phyloP scores from a whole-genome alignment of 1,140 invertebrate species.

The Papilio dardanus region DNA sequence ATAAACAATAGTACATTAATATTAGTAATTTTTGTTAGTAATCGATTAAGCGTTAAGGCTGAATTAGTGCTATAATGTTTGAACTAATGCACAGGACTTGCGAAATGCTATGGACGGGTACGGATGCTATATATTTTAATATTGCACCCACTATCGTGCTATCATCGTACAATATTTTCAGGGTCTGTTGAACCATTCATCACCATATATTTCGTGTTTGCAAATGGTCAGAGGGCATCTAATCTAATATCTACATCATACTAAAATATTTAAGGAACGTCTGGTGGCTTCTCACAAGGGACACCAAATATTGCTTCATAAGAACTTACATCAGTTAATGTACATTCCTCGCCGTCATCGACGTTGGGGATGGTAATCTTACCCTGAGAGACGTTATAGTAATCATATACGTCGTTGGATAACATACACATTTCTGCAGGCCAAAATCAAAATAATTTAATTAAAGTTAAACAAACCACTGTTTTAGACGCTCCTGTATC shows the following conservation, averaged over 20 bases:
- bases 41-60: slow-evolving; percentile 45
- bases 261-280: slow-evolving; percentile 29
- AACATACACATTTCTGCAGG: slow-evolving; percentile 91
- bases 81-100: slow-evolving; percentile 43
- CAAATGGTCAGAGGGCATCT: slow-evolving; percentile 42
- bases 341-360: slow-evolving; percentile 98
- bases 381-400: slow-evolving; percentile 98
- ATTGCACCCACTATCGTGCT: slow-evolving; percentile 28
- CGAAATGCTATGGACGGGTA: slow-evolving; percentile 21
- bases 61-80: slow-evolving; percentile 22
- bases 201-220: slow-evolving; percentile 35
- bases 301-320: slow-evolving; percentile 45
- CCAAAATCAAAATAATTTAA: slow-evolving; percentile 55
- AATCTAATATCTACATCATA: slow-evolving; percentile 37
- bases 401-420: slow-evolving; percentile 93
- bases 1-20: slow-evolving; percentile 30
- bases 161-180: background rate
- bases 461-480: slow-evolving; percentile 30
- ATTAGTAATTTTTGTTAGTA: slow-evolving; percentile 40
- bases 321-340: slow-evolving; percentile 89
- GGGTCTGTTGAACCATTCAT: slow-evolving; percentile 22
- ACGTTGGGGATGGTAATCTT: slow-evolving; percentile 97
- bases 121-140: slow-evolving; percentile 7
- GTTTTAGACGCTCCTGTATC: slow-evolving; percentile 17
- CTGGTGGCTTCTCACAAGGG: slow-evolving; percentile 43